phyloP scores from a whole-genome alignment of 2,888 invertebrate species.

The Adelognathus sp. region DNA sequence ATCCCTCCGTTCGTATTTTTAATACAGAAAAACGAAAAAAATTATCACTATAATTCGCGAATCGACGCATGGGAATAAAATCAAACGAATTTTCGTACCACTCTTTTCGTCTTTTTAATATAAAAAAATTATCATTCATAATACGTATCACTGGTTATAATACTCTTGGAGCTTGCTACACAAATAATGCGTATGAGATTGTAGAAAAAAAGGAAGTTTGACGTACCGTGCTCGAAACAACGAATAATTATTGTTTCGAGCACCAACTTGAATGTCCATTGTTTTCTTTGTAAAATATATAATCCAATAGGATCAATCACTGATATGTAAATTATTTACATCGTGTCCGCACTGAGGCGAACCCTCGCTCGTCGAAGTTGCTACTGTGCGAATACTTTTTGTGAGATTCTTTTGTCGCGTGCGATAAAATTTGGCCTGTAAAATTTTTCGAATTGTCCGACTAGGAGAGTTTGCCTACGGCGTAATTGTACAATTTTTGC shows the following conservation, averaged over 20 bases:
- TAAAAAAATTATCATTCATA: constrained; percentile 57
- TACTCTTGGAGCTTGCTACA: constrained; percentile 47
- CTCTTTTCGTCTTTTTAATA: constrained; percentile 34
- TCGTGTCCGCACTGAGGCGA: not conserved
- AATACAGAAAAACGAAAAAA: no score
- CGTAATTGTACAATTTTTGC: not conserved
- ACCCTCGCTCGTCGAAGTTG: not conserved
- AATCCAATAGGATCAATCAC: constrained; percentile 26
- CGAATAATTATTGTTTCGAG: constrained; percentile 1
- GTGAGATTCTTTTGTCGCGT: not conserved
- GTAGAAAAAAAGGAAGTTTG: constrained; percentile 23
- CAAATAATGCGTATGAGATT: constrained; percentile 21
- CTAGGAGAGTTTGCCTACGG: not conserved
- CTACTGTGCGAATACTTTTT: not conserved
- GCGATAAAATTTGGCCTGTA: not conserved
- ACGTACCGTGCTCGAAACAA: not conserved
- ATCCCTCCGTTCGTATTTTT: no score
- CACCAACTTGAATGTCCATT: not conserved
- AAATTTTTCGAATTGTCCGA: not conserved
- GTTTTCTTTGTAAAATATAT: not conserved
- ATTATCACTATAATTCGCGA: no score
- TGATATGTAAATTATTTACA: constrained; percentile 59
- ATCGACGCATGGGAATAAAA: not conserved
- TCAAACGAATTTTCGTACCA: not conserved
- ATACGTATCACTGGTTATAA: constrained; percentile 54